Evolutionary conservation across 2,113 vertebrate species (phyloP).

Genomic region (Tychaedon coryphoeus): DNA sequence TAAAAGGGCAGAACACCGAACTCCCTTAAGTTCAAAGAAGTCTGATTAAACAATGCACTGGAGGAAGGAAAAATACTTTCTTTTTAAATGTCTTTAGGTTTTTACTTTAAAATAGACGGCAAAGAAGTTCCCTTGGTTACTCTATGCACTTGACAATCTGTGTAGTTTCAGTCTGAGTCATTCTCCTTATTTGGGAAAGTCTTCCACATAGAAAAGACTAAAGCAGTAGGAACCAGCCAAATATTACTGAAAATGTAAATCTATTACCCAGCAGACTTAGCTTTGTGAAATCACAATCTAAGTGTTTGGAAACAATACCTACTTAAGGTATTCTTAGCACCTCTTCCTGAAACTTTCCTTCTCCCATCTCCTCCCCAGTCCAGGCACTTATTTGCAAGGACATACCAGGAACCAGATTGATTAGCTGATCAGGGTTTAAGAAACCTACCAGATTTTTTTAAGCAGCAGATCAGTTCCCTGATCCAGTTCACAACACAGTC

Average conservation of each 20-base stretch:
- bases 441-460: constrained; percentile 15
- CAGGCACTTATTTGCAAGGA: background rate
- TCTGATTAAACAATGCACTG: background rate
- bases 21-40: background rate
- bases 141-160: constrained; percentile 1
- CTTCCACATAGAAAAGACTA: constrained; percentile 10
- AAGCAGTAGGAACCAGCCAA: constrained; percentile 44
- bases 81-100: background rate
- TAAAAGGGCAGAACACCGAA: background rate
- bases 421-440: background rate
- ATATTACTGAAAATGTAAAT: constrained; percentile 37
- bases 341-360: background rate
- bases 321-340: background rate
- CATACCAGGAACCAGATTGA: background rate
- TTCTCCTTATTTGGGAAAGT: constrained; percentile 48
- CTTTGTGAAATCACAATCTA: background rate
- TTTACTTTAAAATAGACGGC: constrained; percentile 13
- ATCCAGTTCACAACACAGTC: background rate
- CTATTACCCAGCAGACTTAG: background rate
- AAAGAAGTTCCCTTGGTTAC: constrained; percentile 43
- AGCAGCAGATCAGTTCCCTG: constrained; percentile 19
- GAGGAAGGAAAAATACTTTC: background rate
- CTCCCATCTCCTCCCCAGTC: background rate
- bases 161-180: constrained; percentile 46
- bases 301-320: background rate